phyloP scores from a whole-genome alignment of 2,113 vertebrate species.

The Plotosus lineatus region DNA sequence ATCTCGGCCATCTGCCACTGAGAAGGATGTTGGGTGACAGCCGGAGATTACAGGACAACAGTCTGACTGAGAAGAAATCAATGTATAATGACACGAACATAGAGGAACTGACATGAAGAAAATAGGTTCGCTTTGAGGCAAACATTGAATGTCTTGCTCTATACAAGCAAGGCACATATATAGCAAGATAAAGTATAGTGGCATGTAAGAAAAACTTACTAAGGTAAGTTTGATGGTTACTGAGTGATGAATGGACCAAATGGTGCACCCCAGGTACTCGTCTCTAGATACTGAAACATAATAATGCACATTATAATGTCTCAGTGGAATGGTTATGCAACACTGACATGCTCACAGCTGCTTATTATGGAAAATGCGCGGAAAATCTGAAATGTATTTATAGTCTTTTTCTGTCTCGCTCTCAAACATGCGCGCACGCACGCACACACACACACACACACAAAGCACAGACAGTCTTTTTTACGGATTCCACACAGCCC shows the following conservation, averaged over 20 bases:
- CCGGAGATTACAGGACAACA: constrained; percentile 8
- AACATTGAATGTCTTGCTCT: neutral
- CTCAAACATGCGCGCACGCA: neutral
- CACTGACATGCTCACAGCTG: constrained; percentile 41
- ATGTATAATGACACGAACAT: neutral
- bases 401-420: neutral
- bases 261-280: constrained; percentile 9
- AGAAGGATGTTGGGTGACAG: constrained; percentile 26
- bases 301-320: constrained; percentile 34
- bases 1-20: constrained; percentile 66
- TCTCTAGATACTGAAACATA: constrained; percentile 23
- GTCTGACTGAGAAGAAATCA: constrained; percentile 12
- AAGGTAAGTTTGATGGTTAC: neutral
- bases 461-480: neutral
- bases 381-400: constrained; percentile 41
- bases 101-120: neutral
- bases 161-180: neutral
- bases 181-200: neutral
- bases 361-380: constrained; percentile 39
- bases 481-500: constrained; percentile 45
- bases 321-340: constrained; percentile 39
- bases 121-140: neutral
- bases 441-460: constrained; percentile 36
- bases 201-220: neutral
- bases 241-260: neutral